Conservation (phyloP, 2,888 invertebrate genomes). For the Sinhomidia bicolor region DNA sequence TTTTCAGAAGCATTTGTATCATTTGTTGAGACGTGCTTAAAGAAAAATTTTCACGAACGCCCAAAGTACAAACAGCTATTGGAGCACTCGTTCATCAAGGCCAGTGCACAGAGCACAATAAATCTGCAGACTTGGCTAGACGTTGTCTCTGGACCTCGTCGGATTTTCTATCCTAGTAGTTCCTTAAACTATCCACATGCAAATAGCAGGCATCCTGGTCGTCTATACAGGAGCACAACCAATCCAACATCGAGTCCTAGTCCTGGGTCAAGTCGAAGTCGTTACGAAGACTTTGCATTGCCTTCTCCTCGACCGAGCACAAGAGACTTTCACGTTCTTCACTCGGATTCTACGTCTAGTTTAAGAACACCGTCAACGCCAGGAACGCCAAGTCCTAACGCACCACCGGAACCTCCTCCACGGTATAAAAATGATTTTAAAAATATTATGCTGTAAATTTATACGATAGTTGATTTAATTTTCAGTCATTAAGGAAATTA, state of each 20-base stretch:
- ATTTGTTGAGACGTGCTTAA: conserved; percentile 95
- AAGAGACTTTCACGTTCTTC: conserved; percentile 74
- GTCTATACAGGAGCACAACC: conserved; percentile 70
- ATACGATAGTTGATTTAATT: too few relatives aligned
- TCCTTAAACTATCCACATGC: conserved; percentile 75
- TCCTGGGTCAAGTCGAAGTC: conserved; percentile 75
- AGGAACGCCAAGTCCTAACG: conserved; percentile 78
- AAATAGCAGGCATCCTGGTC: conserved; percentile 70
- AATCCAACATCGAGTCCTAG: conserved; percentile 77
- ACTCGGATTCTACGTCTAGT: conserved; percentile 76
- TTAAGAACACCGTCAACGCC: conserved; percentile 78
- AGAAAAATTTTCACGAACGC: conserved; percentile 95
- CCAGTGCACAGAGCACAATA: conserved; percentile 86
- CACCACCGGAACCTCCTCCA: conserved; percentile 80
- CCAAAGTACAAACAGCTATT: conserved; percentile 96
- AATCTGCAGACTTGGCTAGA: conserved; percentile 93
- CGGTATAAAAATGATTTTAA: conserved; percentile 64
- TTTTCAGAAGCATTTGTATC: conserved; percentile 94
- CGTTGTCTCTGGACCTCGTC: conserved; percentile 74
- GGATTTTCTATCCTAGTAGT: conserved; percentile 69
- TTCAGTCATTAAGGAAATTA: too few relatives aligned
- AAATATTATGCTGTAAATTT: too few relatives aligned
- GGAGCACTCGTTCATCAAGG: conserved; percentile 93
- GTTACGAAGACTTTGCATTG: conserved; percentile 78
- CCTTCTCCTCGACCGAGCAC: conserved; percentile 71